Conservation (phyloP, 1,140 invertebrate species). For the Hyles vespertilio region DNA sequence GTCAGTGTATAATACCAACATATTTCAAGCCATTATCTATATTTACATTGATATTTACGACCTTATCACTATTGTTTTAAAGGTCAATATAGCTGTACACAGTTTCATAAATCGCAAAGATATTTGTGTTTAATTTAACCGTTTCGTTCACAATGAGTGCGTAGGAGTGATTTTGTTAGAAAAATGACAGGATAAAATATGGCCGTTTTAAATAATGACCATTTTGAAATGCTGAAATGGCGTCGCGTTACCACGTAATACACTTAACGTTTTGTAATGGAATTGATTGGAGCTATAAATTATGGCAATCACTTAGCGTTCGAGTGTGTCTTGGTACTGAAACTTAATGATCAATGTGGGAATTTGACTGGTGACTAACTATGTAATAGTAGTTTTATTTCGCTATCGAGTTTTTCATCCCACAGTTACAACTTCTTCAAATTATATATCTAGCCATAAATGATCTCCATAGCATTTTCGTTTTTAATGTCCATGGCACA, state of each 20-base stretch:
- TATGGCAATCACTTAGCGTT: no score
- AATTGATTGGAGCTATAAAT: no score
- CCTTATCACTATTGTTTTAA: not conserved
- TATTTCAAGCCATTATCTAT: not conserved
- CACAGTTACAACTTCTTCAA: no score
- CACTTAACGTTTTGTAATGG: constrained; percentile 6
- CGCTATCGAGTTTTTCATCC: no score
- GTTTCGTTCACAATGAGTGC: constrained; percentile 30
- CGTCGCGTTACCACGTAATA: constrained; percentile 15
- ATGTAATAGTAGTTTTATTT: no score
- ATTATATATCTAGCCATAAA: no score
- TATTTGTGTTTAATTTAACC: not conserved
- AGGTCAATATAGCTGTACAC: not conserved
- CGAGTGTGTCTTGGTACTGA: no score
- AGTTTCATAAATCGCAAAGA: not conserved
- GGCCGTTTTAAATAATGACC: constrained; percentile 16
- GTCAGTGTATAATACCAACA: constrained; percentile 1
- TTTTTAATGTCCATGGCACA: no score
- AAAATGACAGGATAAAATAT: constrained; percentile 48
- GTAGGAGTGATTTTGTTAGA: constrained; percentile 49
- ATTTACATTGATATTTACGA: not conserved
- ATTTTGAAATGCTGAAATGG: constrained; percentile 12
- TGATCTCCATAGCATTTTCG: no score
- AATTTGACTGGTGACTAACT: no score
- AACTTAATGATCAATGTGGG: no score